Base-by-base conservation (phyloP, 2,113 vertebrate species). In the Protomyctophum bolini region DNA sequence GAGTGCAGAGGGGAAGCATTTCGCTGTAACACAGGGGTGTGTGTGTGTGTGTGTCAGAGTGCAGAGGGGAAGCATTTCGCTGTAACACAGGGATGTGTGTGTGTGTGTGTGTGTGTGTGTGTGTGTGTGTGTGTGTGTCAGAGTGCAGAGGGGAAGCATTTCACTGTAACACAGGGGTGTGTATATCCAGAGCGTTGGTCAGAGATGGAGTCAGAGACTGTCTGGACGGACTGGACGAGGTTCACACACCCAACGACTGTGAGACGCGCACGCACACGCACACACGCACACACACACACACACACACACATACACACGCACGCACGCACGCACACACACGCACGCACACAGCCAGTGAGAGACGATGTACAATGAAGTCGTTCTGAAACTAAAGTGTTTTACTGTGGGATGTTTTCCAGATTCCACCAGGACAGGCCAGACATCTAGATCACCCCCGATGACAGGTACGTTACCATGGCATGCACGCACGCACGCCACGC, bases 191-290 rank as follows among this genome's bases (percentile, higher is more conserved):
- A 0, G 51, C 87, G 0, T 77, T 89, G 0, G 1, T 87, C 0
- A 58, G 58, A 7, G 94, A 99, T 6, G 84, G 88, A 10, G 92
- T 95, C 59, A 6, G 86, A 0, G 97, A 99, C 89, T 99, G 97
- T 80, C 89, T 98, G 69, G 93, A 93, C 0, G 96, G 95, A 50
- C 94, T 94, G 3, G 97, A 99, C 10, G 97, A 99, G 78, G 0
- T 47, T 0, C 0, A 21, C 21, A 21, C 21, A 21, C 0, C 0
- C 2, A 60, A 21, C 6, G 8, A 3, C 29, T 10, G 72, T 58
- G 9, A 58, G 12, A 6, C n/a, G 41, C 10, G 60, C 33, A 14
- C 33, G 2, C 2, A 28, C 6, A 0, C 1, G 9, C 29, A 49
- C 10, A 64, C 33, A 14, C 33, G 2, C 2, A 33, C 6, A 0